Evolutionary conservation across 2,113 vertebrate species (phyloP), one percentile per base, ranked within the genome.

Genomic region (Entosphenus tridentatus): DNA sequence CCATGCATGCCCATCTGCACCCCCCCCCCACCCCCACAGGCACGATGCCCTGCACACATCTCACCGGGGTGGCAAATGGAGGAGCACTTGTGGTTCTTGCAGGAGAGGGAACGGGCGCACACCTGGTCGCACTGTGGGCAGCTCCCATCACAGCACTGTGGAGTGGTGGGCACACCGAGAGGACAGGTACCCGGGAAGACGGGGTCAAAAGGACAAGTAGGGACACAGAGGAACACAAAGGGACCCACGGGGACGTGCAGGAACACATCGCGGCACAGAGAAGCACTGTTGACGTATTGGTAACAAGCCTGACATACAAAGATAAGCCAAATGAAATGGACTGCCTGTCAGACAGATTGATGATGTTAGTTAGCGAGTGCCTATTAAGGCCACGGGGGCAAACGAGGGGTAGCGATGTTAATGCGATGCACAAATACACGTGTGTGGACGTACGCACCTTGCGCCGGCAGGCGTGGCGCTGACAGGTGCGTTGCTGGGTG

Each of bases 21-120:
- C 39, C 39, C 39, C 18, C 39, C 1, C 39, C 39, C 39, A 39
- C 39, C 39, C 39, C 39, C 39, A 39, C 39, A 39, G 39, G 39
- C 39, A 39, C 39, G 39, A 39, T 39, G 39, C 39, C 39, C 39
- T 39, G 39, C 39, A 39, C 39, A 39, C 39, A 39, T 39, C 77
- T 79, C 85, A 95, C 90, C 91, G 87, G 84, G 88, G 75, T 96
- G 93, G 75, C 93, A 97, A 70, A 84, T 80, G 1, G 90, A 95
- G 17, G 90, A 88, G 76, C 91, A 97, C 77, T 89, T 93, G 78
- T 97, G 93, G 81, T 96, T 97, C 68, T 91, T 82, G 77, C 93
- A 98, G 59, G 87, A 87, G 12, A 97, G 76, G 13, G 83, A 84
- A 21, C 91, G 80, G 18, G 82, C 83, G 10, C 91, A 97, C 74